Evolutionary conservation across 2,113 vertebrate genomes (phyloP).

Genomic region (Limnothrissa miodon): DNA sequence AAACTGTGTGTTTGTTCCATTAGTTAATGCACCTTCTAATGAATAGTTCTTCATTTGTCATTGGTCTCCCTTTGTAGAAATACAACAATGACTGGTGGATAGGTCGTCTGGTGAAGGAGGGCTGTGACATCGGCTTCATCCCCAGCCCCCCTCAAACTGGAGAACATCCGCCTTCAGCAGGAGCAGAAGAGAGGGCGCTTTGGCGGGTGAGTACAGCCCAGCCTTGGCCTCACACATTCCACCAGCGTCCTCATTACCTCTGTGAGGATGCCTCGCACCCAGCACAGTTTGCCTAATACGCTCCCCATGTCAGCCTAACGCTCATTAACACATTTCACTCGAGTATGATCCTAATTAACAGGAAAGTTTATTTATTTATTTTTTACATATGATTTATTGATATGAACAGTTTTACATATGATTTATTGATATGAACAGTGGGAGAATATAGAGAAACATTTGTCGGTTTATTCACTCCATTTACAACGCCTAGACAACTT

Average conservation of each 20-base stretch:
- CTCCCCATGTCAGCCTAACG: neutral
- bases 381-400: neutral
- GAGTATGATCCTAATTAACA: neutral
- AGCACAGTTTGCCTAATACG: neutral
- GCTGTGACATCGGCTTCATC: slow-evolving; percentile 96
- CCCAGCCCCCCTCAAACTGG: slow-evolving; percentile 92
- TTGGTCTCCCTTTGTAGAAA: slow-evolving; percentile 72
- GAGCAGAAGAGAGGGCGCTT: slow-evolving; percentile 94
- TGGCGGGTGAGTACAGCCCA: slow-evolving; percentile 78
- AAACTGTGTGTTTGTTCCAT: neutral
- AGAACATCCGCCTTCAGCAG: slow-evolving; percentile 92
- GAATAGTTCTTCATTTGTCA: no score
- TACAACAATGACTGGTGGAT: slow-evolving; percentile 99
- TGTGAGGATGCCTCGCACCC: neutral
- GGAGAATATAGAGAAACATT: no score
- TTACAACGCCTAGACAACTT: neutral
- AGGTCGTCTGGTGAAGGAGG: slow-evolving; percentile 94
- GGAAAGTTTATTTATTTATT: neutral
- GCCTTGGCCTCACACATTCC: neutral
- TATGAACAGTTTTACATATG: no score
- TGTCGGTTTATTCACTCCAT: no score
- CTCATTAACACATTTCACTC: neutral
- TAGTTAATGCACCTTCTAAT: neutral
- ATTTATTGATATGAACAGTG: no score
- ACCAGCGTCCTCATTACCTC: neutral